Conservation (phyloP, 2,113 vertebrate species). For the Macaca nemestrina region DNA sequence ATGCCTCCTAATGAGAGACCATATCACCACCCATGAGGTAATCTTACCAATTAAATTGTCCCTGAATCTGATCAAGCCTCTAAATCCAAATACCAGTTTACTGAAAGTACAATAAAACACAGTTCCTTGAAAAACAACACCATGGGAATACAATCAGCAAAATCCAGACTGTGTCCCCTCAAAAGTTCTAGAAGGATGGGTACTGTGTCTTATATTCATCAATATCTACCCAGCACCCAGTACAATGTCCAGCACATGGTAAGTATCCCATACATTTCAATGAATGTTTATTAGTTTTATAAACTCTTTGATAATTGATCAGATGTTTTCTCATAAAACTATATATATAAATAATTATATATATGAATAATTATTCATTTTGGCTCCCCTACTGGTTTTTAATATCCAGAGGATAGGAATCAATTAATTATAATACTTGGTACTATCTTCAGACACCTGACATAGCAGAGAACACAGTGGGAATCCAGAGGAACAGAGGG, state of each 20-base stretch:
- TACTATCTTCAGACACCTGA: neutral
- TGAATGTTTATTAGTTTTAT: neutral
- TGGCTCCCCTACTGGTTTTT: slow-evolving; percentile 12
- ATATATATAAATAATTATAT: neutral
- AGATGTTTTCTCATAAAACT: slow-evolving; percentile 18
- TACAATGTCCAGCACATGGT: neutral
- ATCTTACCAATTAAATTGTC: slow-evolving; percentile 35
- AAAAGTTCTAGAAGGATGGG: neutral
- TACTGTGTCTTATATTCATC: neutral
- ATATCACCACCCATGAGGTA: neutral
- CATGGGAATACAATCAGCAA: neutral
- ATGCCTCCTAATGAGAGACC: neutral
- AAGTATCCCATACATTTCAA: slow-evolving; percentile 9
- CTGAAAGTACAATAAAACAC: neutral
- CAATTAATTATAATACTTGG: neutral
- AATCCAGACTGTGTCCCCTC: neutral
- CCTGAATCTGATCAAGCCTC: slow-evolving; percentile 10
- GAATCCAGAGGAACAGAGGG: neutral
- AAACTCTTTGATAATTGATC: neutral
- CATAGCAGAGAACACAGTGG: neutral
- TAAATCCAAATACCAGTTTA: slow-evolving; percentile 39
- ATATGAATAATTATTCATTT: neutral
- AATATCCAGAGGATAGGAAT: neutral
- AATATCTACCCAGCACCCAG: neutral
- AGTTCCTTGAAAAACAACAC: neutral